Percentiles rank a stretch among this genome's conserved stretches.
Evolutionary conservation across 2,888 invertebrate genomes (phyloP).

Genomic region (Neocrepidodera transversa): DNA sequence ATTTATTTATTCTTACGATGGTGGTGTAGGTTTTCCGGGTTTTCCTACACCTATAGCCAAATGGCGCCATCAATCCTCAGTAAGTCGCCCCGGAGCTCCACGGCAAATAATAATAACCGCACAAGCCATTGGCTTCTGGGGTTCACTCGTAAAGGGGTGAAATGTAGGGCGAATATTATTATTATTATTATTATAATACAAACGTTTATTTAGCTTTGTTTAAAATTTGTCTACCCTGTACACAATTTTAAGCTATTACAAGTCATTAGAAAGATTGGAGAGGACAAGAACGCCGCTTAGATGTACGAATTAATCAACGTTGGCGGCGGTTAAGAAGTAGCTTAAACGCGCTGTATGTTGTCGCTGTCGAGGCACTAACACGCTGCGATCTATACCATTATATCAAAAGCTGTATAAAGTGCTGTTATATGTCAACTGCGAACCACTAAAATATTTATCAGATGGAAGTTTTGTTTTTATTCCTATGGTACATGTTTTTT

Average conservation of each 20-base stretch:
- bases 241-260: background rate
- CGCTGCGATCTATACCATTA: slow-evolving; percentile 20
- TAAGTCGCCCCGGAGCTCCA: too few relatives aligned
- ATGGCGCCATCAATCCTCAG: too few relatives aligned
- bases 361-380: slow-evolving; percentile 9
- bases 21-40: too few relatives aligned
- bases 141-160: too few relatives aligned
- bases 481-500: too few relatives aligned
- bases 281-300: background rate
- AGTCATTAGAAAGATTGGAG: background rate
- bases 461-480: background rate
- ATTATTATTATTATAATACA: too few relatives aligned
- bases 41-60: too few relatives aligned
- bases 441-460: background rate
- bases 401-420: slow-evolving; percentile 8
- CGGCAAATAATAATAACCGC: too few relatives aligned
- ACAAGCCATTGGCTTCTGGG: too few relatives aligned
- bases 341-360: slow-evolving; percentile 20
- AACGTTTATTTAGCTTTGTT: too few relatives aligned
- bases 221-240: background rate
- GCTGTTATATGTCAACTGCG: slow-evolving; percentile 11
- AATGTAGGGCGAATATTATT: too few relatives aligned
- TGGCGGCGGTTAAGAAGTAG: slow-evolving; percentile 19
- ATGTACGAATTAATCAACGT: slow-evolving; percentile 19
- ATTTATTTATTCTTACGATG: too few relatives aligned